These are phyloP conservation scores for Danio tinwini DNA, from an alignment of 2,797 vertebrate genomes.

Conservation along the genomic window DNA sequence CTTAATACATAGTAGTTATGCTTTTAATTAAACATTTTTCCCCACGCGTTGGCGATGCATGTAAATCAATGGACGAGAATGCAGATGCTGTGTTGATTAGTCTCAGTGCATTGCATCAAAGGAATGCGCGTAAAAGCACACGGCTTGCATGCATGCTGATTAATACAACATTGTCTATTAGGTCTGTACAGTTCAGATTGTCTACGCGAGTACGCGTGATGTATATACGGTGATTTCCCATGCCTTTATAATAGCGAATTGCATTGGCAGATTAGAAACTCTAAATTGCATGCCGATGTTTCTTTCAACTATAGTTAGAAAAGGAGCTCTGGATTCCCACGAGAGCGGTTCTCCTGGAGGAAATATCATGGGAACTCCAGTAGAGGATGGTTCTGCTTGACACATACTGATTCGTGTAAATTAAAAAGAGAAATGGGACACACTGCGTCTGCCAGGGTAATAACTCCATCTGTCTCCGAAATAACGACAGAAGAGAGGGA, in stretches of 20 bases:
- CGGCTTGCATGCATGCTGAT: not conserved
- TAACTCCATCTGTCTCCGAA: slow-evolving; percentile 61
- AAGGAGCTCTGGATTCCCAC: slow-evolving; percentile 66
- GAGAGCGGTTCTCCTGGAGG: slow-evolving; percentile 71
- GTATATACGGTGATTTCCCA: not conserved
- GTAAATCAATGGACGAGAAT: not conserved
- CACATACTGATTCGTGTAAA: slow-evolving; percentile 71
- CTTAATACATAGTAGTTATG: not conserved
- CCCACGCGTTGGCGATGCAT: not conserved
- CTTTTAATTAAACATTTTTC: not conserved
- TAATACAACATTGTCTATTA: not conserved
- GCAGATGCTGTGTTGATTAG: slow-evolving; percentile 5
- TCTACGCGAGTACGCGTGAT: too few species aligned
- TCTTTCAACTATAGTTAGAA: slow-evolving; percentile 24
- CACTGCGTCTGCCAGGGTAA: slow-evolving; percentile 57
- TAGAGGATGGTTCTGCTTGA: slow-evolving; percentile 59
- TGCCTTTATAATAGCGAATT: slow-evolving; percentile 1
- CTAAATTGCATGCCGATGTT: not conserved
- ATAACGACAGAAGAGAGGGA: slow-evolving; percentile 46
- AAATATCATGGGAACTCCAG: slow-evolving; percentile 67
- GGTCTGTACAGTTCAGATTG: not conserved
- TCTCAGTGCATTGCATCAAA: slow-evolving; percentile 18
- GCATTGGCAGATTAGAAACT: not conserved
- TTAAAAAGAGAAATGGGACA: slow-evolving; percentile 72
- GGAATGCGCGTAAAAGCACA: slow-evolving; percentile 19